Base-by-base conservation (phyloP, 2,888 invertebrate species). In the Lasioglossum villosulum region DNA sequence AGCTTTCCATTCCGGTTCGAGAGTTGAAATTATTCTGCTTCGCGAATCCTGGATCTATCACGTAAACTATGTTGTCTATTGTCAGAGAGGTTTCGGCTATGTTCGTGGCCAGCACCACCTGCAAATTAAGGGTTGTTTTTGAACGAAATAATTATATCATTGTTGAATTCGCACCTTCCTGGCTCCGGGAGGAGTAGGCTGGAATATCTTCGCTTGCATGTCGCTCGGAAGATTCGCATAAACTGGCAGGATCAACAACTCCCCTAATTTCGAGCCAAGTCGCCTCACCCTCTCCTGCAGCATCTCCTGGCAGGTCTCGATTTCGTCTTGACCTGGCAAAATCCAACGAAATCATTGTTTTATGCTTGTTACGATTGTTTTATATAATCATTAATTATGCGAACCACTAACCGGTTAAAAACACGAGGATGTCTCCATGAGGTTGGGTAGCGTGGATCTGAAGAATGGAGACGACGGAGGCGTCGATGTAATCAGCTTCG, bases 21-120 rank as follows among this genome's bases (percentile, higher is more conserved):
- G 99, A 99, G 96, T 99, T 98, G 94, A 99, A 99, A 95, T 99
- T 99, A 94, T 99, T 99, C 95, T 99, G 99, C 95, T 99, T 99
- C 73, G 99, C 98, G 96, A 99, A 99, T 0, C 99, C 99, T n/a
- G 99, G 99, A 96, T 99, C 99, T 90, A 99, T 99, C 0, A 99
- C 99, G 95, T 99, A 99, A 86, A 99, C 97, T 88, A 99, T 99
- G 92, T 99, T 99, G 94, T 99, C 99, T 91, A 99, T 99, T 0
- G 99, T 99, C 52, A 99, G 96, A 2, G 99, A 99, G 0, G 99
- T 99, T 96, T 99, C 99, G 0, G 99, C 99, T 93, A 99, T 99
- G 94, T 99, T 99, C 30, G 99, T 99, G 0, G 99, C 99, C 72
- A 99, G 95, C 14, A 99, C 98, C 19, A 99, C 99, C 96, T 96